phyloP scores from a whole-genome alignment of 2,797 vertebrate genomes.

The Pipistrellus nathusii region DNA sequence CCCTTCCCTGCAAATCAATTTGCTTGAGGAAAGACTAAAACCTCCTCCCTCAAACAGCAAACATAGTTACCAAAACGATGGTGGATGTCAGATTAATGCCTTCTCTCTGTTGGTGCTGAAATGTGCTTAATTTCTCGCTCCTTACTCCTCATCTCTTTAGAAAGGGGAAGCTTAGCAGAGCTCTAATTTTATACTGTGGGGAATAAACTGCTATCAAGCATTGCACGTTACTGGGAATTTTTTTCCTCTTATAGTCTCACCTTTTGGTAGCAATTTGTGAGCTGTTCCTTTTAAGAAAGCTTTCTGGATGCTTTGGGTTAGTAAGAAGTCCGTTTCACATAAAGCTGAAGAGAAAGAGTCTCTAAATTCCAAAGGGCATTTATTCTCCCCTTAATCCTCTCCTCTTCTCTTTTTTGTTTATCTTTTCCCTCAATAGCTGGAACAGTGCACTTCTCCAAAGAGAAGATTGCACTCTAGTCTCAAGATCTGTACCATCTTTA shows the following conservation, averaged over 20 bases:
- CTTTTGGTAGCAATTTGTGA: slow-evolving; percentile 57
- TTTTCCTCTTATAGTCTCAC: slow-evolving; percentile 57
- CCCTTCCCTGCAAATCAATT: slow-evolving; percentile 16
- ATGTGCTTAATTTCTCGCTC: slow-evolving; percentile 28
- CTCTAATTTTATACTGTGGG: not conserved
- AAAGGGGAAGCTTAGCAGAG: slow-evolving; percentile 2
- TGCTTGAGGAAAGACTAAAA: slow-evolving; percentile 18
- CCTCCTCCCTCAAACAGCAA: slow-evolving; percentile 1
- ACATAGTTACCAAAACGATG: not conserved
- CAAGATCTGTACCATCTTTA: slow-evolving; percentile 70
- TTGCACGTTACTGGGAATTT: not conserved
- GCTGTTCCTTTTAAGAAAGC: not conserved
- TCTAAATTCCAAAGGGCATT: slow-evolving; percentile 83
- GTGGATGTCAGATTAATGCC: not conserved
- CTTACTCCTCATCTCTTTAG: not conserved
- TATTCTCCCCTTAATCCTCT: slow-evolving; percentile 55
- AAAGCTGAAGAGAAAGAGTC: slow-evolving; percentile 77
- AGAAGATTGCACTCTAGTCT: slow-evolving; percentile 65
- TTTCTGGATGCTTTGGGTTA: slow-evolving; percentile 64
- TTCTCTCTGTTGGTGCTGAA: slow-evolving; percentile 57
- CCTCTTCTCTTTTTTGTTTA: not conserved
- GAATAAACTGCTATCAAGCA: slow-evolving; percentile 31
- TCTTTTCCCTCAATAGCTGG: not conserved
- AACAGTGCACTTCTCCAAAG: slow-evolving; percentile 55
- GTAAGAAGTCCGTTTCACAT: slow-evolving; percentile 63